phyloP scores from a whole-genome alignment of 1,140 invertebrate species.

The Dendrolimus punctatus region DNA sequence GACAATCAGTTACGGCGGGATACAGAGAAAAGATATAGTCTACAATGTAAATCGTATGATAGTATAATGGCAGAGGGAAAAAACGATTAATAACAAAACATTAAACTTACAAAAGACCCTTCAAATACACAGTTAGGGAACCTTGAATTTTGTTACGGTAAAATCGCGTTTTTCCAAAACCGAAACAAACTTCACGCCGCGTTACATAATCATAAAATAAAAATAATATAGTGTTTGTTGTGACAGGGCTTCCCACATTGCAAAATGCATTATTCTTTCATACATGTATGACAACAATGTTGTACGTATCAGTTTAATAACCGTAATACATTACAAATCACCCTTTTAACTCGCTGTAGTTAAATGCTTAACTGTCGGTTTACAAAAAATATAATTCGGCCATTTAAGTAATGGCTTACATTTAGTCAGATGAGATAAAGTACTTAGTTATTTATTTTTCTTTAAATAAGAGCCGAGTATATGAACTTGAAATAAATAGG shows the following conservation, averaged over 20 bases:
- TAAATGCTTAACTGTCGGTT: slow-evolving; percentile 7
- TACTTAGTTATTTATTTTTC: no score
- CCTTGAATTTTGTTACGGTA: slow-evolving; percentile 42
- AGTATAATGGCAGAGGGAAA: background rate
- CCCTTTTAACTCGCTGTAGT: slow-evolving; percentile 26
- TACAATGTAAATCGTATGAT: no score
- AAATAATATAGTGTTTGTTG: slow-evolving; percentile 68
- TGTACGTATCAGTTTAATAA: slow-evolving; percentile 52
- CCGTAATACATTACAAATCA: slow-evolving; percentile 50
- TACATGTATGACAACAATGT: slow-evolving; percentile 63
- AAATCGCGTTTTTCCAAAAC: slow-evolving; percentile 48
- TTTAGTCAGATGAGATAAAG: no score
- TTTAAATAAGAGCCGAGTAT: no score
- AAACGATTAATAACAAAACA: slow-evolving; percentile 39
- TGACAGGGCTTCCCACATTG: slow-evolving; percentile 62
- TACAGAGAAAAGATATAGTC: no score
- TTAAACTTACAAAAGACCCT: slow-evolving; percentile 33
- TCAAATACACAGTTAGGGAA: slow-evolving; percentile 26
- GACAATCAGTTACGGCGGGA: no score
- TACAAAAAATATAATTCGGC: no score
- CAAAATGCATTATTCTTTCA: slow-evolving; percentile 40
- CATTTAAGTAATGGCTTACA: no score
- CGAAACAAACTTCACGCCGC: slow-evolving; percentile 48
- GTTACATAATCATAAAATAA: slow-evolving; percentile 61
- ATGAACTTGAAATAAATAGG: no score